These are phyloP conservation scores for Steinernema carpocapsae DNA, from an alignment of 2,888 invertebrate genomes.

Conservation along the genomic window DNA sequence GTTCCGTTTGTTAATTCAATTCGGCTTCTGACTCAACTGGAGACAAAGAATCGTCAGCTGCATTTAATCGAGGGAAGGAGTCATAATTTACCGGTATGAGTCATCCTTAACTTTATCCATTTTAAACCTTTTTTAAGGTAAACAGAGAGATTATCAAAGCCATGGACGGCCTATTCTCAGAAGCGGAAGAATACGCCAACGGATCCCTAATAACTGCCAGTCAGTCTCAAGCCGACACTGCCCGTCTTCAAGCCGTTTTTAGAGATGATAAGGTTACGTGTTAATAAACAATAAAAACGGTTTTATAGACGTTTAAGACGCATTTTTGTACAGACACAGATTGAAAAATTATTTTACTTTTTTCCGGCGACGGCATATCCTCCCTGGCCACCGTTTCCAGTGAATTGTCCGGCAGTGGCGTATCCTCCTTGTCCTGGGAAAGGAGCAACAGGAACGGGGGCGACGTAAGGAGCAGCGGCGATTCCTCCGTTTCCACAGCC, in stretches of 20 bases:
- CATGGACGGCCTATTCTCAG: not conserved
- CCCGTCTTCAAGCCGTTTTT: no score
- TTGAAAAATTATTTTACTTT: no score
- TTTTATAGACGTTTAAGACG: no score
- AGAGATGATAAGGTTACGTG: no score
- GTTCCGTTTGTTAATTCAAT: constrained; percentile 43
- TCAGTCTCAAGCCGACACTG: no score
- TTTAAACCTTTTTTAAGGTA: not conserved
- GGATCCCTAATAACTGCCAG: not conserved
- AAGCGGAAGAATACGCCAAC: constrained; percentile 24
- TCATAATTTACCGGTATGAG: not conserved
- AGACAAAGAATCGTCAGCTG: constrained; percentile 35
- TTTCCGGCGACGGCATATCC: not conserved
- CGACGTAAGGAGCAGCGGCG: not conserved
- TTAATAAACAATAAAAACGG: no score
- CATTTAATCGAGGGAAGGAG: constrained; percentile 2
- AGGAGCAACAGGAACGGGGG: not conserved
- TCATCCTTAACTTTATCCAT: not conserved
- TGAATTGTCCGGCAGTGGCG: not conserved
- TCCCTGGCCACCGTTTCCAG: not conserved
- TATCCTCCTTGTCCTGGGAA: not conserved
- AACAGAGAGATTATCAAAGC: constrained; percentile 4
- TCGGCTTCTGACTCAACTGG: constrained; percentile 40
- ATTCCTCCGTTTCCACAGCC: no score
- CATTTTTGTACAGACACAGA: no score